Percentiles rank a stretch among this genome's conserved stretches.
phyloP scores from a whole-genome alignment of 2,113 vertebrate species.

The Oxyura jamaicensis region DNA sequence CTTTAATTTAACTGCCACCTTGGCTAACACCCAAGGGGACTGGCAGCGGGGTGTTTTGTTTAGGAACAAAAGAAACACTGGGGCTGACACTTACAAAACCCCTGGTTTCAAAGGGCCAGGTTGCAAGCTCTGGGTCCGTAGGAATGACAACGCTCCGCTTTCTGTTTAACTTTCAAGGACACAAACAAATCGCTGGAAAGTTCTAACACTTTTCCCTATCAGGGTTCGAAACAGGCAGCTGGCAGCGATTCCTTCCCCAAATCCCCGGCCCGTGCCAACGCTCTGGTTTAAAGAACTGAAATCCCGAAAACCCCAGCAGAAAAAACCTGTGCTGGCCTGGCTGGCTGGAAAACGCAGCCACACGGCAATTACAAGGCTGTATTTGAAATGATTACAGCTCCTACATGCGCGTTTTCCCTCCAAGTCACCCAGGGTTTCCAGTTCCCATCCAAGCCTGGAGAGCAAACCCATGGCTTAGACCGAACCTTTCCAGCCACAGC shows the following conservation, averaged over 20 bases:
- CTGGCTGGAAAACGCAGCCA: not conserved
- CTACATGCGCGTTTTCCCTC: not conserved
- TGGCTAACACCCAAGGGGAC: slow-evolving; percentile 4
- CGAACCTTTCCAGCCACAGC: not conserved
- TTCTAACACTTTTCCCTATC: not conserved
- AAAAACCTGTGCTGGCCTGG: not conserved
- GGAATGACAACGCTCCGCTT: not conserved
- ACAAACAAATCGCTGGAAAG: not conserved
- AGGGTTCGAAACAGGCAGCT: not conserved
- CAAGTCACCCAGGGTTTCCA: not conserved
- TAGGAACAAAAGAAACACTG: not conserved
- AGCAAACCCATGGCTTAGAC: not conserved
- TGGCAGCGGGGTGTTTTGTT: not conserved
- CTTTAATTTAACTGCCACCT: slow-evolving; percentile 33
- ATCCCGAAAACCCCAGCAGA: not conserved
- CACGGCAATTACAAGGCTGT: not conserved
- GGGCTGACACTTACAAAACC: not conserved
- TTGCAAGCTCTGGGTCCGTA: not conserved
- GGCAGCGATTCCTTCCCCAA: not conserved
- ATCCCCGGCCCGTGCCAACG: not conserved
- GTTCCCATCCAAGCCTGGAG: not conserved
- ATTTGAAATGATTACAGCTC: not conserved
- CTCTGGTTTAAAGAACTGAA: not conserved
- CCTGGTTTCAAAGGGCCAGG: not conserved
- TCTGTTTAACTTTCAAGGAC: not conserved